Evolutionary conservation across 2,113 vertebrate genomes (phyloP), one percentile per base, ranked within the genome.

Genomic region (Menidia beryllina): DNA sequence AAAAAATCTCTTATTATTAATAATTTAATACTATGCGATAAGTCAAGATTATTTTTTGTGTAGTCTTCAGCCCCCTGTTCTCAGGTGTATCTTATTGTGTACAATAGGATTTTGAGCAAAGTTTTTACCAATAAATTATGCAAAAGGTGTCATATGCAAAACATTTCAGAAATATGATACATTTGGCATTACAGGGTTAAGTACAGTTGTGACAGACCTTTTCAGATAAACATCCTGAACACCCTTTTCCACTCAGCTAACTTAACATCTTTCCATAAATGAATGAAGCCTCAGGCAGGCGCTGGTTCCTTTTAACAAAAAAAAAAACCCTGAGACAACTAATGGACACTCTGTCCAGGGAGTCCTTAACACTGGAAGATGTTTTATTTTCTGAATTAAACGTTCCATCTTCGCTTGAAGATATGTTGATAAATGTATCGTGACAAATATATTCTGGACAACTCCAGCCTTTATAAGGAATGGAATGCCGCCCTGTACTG

Each of bases 401-500:
- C 57, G 56, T 75, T 83, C 48, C 61, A 70, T 59, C 51, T 68
- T 67, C 39, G 38, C 57, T 36, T 26, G 59, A 39, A 68, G 56
- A 78, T 76, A 77, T 61, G 56, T 75, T 75, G 47, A 79, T 51
- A 53, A 75, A 86, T 79, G 55, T 51, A 52, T 65, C 69, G 57
- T 52, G 59, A 45, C 58, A 70, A 56, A 68, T 21, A 20, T 80
- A 47, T 62, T 66, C 67, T 58, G 24, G 50, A 47, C 23, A 57
- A 48, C 70, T 27, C 17, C 5, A 49, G 73, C 20, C 89, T 86
- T 64, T 86, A 85, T 86, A 78, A 72, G 82, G 75, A 3, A 41
- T 78, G 78, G 79, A 78, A 90, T 83, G 75, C 53, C 24, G 19
- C 52, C 63, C 30, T 77, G 71, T 83, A 45, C 30, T 77, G 71